Evolutionary conservation across 1,140 invertebrate species (phyloP).

Genomic region (Sitodiplosis mosellana): DNA sequence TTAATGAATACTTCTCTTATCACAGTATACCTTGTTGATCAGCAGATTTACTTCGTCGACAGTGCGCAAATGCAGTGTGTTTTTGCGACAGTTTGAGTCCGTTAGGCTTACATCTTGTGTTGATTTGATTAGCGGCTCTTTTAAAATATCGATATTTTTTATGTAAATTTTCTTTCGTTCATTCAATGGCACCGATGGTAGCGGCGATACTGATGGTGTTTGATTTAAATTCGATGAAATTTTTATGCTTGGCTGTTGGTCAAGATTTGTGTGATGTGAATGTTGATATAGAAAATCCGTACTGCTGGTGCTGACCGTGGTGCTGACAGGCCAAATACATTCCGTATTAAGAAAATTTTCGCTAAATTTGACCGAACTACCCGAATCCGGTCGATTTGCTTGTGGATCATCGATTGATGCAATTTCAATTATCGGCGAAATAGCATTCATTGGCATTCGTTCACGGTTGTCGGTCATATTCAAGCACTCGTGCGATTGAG

Average conservation of each 20-base stretch:
- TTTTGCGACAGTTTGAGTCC: conserved; percentile 4
- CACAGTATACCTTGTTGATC: conserved; percentile 16
- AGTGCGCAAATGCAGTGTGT: conserved; percentile 16
- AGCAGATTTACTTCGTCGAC: conserved; percentile 23
- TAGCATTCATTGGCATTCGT: no score
- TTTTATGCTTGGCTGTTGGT: conserved; percentile 7
- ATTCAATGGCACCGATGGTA: not conserved
- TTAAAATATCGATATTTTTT: conserved; percentile 20
- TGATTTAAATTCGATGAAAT: not conserved
- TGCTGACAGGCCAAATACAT: conserved; percentile 11
- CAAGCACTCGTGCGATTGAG: not conserved
- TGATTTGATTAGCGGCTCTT: conserved; percentile 12
- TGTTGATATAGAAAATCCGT: not conserved
- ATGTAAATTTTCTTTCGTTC: conserved; percentile 17
- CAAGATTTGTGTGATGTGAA: not conserved
- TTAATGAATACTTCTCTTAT: no score
- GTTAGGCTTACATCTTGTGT: conserved; percentile 8
- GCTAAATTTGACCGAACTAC: conserved; percentile 4
- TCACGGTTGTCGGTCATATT: not conserved
- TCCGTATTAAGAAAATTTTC: conserved; percentile 11
- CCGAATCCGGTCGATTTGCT: no score
- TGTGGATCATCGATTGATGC: no score
- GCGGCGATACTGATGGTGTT: not conserved
- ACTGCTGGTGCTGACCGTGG: not conserved
- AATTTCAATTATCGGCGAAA: no score